Base-by-base conservation (phyloP, 2,888 invertebrate genomes). In the Drosophila glabriapex region DNA sequence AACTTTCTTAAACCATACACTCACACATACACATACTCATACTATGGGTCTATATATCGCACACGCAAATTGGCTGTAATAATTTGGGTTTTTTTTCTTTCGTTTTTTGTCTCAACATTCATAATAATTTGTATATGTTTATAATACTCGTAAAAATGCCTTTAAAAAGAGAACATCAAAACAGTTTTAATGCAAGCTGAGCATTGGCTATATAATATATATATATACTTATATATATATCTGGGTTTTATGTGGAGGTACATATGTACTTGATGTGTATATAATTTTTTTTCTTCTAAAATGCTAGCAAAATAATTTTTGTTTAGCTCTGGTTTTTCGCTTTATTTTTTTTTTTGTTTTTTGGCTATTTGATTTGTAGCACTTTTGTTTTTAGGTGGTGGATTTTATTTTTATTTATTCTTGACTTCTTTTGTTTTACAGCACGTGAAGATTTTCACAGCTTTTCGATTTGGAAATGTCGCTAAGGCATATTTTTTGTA, bases 391-490 rank as follows among this genome's bases (percentile, higher is more conserved):
- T 35, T 33, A 25, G 25, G 7, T 49, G 16, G 16, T 31, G 29
- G 31, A 35, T 37, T 53, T 46, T 28, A 37, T 46, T 67, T 67
- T 29, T 29, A 22, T 52, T 70, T 55, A 56, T 62, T 59, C 28
- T 50, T 63, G 52, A 22, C 39, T 56, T 22, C 54, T 46, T 56
- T 53, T 16, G 74, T 31, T 78, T 87, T 95, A 97, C 83, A 97
- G 95, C 79, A 97, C 97, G 92, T 97, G 97, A 73, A 97, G 94
- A 93, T 97, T 97, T 93, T 97, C 97, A 94, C 97, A 97, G 73
- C 97, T 97, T 93, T 97, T 97, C 16, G 97, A 97, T 93, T 97
- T 97, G 72, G 96, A 95, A 86, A 96, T 96, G 93, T 97, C 97
- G 91, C 96, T 97, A 92, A 97, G 95, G 93, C 97, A 97, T 92